These are phyloP conservation scores for Cremastobaeus sp. DNA, from an alignment of 2,888 invertebrate genomes.

Conservation along the genomic window DNA sequence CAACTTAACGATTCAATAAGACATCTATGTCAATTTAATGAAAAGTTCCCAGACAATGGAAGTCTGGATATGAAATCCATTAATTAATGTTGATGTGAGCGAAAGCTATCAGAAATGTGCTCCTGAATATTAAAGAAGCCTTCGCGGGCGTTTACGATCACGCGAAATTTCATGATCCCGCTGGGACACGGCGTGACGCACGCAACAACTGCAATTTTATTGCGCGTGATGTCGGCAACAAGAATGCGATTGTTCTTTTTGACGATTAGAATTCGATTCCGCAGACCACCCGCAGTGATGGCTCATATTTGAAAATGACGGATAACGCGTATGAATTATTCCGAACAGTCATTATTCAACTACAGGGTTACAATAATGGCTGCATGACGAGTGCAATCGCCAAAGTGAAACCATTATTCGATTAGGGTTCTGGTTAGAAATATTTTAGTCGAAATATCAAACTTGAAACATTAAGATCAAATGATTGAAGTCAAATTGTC, in stretches of 20 bases:
- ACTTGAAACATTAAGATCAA: too few species aligned
- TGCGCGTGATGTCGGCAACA: constrained; percentile 18
- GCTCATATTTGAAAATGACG: constrained; percentile 32
- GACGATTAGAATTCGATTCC: constrained; percentile 37
- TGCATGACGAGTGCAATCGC: not conserved
- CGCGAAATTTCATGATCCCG: constrained; percentile 29
- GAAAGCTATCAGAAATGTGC: constrained; percentile 1
- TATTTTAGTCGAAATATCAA: too few species aligned
- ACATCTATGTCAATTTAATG: too few species aligned
- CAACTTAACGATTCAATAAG: too few species aligned
- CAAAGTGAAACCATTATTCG: not conserved
- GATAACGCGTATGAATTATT: constrained; percentile 28
- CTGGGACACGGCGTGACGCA: constrained; percentile 34
- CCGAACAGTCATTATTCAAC: not conserved
- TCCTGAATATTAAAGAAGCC: constrained; percentile 11
- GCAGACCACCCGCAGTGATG: constrained; percentile 27
- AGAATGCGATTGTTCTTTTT: constrained; percentile 29
- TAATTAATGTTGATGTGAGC: too few species aligned
- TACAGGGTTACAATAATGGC: not conserved
- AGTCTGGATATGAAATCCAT: too few species aligned
- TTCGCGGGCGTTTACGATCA: constrained; percentile 27
- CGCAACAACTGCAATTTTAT: constrained; percentile 26
- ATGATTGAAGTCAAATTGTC: too few species aligned
- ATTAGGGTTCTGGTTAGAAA: too few species aligned
- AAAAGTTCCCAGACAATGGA: too few species aligned